These are phyloP conservation scores for Loris lydekkerianus DNA, from an alignment of 2,797 vertebrate species.

Conservation along the genomic window DNA sequence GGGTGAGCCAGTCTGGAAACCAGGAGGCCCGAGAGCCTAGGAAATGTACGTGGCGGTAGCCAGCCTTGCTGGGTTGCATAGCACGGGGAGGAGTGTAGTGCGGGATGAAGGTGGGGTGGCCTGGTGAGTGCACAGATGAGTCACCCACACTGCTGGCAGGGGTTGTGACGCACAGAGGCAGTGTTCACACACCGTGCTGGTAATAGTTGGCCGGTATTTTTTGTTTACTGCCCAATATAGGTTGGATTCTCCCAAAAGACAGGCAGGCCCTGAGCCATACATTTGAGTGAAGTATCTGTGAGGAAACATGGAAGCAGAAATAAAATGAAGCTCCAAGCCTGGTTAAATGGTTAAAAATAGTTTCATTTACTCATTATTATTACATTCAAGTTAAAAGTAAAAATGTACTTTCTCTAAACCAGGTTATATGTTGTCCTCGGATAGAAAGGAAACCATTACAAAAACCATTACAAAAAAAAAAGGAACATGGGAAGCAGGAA, in stretches of 20 bases:
- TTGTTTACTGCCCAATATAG: not conserved
- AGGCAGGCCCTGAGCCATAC: not conserved
- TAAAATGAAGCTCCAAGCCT: too few species aligned
- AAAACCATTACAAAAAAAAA: too few species aligned
- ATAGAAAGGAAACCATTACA: too few species aligned
- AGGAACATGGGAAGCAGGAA: not conserved
- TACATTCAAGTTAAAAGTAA: too few species aligned
- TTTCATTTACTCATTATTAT: too few species aligned
- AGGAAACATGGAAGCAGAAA: not conserved
- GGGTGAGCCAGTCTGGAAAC: not conserved
- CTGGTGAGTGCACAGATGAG: not conserved
- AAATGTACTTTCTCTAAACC: too few species aligned
- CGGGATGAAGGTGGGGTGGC: not conserved
- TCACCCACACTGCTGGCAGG: not conserved
- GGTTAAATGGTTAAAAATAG: too few species aligned
- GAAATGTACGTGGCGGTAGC: not conserved
- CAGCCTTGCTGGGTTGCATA: not conserved
- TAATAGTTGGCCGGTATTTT: not conserved
- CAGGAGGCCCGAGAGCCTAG: not conserved
- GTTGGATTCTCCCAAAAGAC: not conserved
- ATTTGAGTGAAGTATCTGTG: constrained; percentile 21
- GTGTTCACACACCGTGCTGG: not conserved
- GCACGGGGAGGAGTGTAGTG: not conserved
- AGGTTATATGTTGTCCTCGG: too few species aligned
- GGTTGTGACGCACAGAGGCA: not conserved